phyloP scores from a whole-genome alignment of 1,140 invertebrate genomes.

The Asbolus verrucosus region DNA sequence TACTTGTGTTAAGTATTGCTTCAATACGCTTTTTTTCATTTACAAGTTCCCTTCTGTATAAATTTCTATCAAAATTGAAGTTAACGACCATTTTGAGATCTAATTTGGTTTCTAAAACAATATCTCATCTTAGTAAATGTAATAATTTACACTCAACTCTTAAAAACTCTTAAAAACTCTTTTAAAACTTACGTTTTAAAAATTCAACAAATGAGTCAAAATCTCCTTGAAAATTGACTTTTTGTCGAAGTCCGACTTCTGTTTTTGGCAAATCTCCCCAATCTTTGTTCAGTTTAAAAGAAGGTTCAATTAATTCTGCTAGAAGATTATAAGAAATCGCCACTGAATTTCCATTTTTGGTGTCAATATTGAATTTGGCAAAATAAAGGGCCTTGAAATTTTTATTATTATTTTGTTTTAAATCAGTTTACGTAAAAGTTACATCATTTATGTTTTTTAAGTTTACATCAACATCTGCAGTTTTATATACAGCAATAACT shows the following conservation, averaged over 20 bases:
- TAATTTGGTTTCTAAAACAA: conserved; percentile 70
- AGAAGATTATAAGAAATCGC: conserved; percentile 67
- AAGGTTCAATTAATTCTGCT: conserved; percentile 65
- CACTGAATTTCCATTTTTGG: conserved; percentile 64
- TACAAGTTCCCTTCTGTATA: conserved; percentile 67
- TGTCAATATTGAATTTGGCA: conserved; percentile 64
- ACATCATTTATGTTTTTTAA: conserved; percentile 69
- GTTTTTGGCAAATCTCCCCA: conserved; percentile 70
- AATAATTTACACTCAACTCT: no score
- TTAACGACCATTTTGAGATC: conserved; percentile 70
- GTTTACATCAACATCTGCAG: conserved; percentile 66
- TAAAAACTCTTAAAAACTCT: no score
- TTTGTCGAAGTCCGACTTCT: conserved; percentile 64
- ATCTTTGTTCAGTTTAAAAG: conserved; percentile 65
- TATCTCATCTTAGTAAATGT: no score
- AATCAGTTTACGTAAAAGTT: conserved; percentile 46
- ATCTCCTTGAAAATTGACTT: conserved; percentile 70
- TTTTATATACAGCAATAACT: conserved; percentile 70
- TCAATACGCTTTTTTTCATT: conserved; percentile 64
- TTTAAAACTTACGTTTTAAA: conserved; percentile 65
- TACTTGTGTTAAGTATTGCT: conserved; percentile 67
- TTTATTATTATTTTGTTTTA: no score
- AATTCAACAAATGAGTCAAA: conserved; percentile 69
- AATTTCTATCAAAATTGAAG: conserved; percentile 69
- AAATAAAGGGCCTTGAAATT: conserved; percentile 62